Evolutionary conservation across 2,888 invertebrate species (phyloP).

Genomic region (Hemistola chrysoprasaria): DNA sequence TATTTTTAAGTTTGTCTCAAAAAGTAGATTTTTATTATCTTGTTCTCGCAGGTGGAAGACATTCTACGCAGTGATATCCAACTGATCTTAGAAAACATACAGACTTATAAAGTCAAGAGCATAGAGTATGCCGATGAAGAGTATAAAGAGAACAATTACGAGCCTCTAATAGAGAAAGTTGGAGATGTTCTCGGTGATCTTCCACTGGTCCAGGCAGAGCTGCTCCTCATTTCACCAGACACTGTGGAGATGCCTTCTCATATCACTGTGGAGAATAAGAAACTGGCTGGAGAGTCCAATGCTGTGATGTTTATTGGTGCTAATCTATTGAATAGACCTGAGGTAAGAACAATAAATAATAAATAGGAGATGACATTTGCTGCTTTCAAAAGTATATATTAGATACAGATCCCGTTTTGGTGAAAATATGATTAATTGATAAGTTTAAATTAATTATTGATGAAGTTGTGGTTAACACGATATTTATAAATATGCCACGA

Average conservation of each 20-base stretch:
- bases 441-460: no score
- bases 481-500: no score
- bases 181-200: constrained; percentile 84
- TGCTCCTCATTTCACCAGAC: constrained; percentile 80
- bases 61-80: constrained; percentile 85
- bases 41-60: constrained; percentile 60
- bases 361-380: no score
- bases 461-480: no score
- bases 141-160: constrained; percentile 68
- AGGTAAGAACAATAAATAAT: no score
- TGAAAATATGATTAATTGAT: no score
- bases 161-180: constrained; percentile 79
- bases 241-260: constrained; percentile 68
- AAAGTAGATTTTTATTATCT: neutral
- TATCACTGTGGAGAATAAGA: constrained; percentile 84
- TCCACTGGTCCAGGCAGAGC: constrained; percentile 86
- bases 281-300: constrained; percentile 78
- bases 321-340: constrained; percentile 72
- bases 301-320: constrained; percentile 77
- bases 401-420: no score
- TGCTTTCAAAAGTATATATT: no score
- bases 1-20: no score
- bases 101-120: constrained; percentile 83
- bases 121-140: constrained; percentile 79
- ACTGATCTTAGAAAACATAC: constrained; percentile 87